Evolutionary conservation across 2,797 vertebrate genomes (phyloP).

Genomic region (Propithecus perrieri): DNA sequence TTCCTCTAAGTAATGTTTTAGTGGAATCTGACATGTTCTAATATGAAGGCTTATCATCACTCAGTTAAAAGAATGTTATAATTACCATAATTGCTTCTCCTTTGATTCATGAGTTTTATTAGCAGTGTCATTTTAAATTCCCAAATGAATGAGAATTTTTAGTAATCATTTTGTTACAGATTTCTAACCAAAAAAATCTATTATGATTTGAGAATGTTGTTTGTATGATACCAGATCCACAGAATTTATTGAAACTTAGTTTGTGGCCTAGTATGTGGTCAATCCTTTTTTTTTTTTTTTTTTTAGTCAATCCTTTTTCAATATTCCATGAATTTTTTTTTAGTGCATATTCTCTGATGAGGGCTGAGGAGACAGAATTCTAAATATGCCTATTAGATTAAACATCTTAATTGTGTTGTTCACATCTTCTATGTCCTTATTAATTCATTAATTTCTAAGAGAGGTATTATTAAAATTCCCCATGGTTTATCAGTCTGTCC

Average conservation of each 20-base stretch:
- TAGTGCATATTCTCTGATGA: not conserved
- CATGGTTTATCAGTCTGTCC: not conserved
- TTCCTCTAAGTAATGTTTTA: not conserved
- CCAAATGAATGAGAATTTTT: constrained; percentile 30
- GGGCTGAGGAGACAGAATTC: not conserved
- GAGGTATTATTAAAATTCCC: not conserved
- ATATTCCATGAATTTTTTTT: not conserved
- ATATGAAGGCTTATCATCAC: not conserved
- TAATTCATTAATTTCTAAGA: not conserved
- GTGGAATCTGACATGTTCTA: not conserved
- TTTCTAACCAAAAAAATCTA: not conserved
- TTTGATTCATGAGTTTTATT: constrained; percentile 34
- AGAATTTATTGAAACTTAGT: not conserved
- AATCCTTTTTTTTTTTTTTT: not conserved
- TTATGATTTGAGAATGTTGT: not conserved
- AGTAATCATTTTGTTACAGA: not conserved
- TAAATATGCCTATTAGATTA: not conserved
- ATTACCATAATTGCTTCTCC: constrained; percentile 22
- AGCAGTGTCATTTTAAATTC: constrained; percentile 41
- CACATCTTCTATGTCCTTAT: not conserved
- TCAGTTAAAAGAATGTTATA: constrained; percentile 5
- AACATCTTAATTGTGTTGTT: constrained; percentile 1
- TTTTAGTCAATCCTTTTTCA: not conserved
- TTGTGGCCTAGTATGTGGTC: not conserved
- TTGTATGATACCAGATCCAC: not conserved